Evolutionary conservation across 1,140 invertebrate genomes (phyloP), one percentile per base, ranked within the genome.

Genomic region (Rhyacophila brunnea): DNA sequence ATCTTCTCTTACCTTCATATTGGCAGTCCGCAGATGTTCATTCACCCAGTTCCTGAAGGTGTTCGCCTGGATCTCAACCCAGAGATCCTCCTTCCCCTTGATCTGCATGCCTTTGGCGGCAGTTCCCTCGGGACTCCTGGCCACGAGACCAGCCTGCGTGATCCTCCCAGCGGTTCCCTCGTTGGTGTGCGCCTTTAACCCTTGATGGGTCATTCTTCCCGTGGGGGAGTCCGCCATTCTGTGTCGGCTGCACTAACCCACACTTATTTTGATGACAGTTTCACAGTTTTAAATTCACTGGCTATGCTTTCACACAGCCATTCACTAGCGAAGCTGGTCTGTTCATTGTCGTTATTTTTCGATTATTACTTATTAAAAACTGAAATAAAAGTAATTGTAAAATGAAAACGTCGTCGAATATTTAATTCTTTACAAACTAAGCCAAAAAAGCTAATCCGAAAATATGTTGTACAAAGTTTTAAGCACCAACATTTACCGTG

Each of bases 11-110:
- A 73, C 85, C 82, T 76, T 82, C 74, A 78, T 85, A 76, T 81
- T 79, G 48, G 81, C 77, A 43, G 85, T 87, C 62, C 86, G 87
- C 47, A 97, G 75, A 67, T 96, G 92, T 74, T 98, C 95, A 77
- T 98, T 99, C 58, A 98, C 91, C 96, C 96, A 99, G 77, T 98
- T 98, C 62, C 90, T 87, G 74, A 98, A 99, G 0, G 96, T 99
- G 70, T 96, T 95, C 19, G 94, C 89, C 77, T 99, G 96, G 64
- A 98, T 98, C 71, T 95, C 91, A 20, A 98, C 91, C 94, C 94
- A 97, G 2, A 93, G 83, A 67, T 95, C 92, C 76, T 95, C 93
- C 68, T 95, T 89, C 59, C 92, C 93, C 68, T 94, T 94, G 68
- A 95, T 95, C 57, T 91, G 86, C 93, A 96, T 95, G 18, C 87